phyloP scores from a whole-genome alignment of 1,140 invertebrate species.

The Polyergus mexicanus region DNA sequence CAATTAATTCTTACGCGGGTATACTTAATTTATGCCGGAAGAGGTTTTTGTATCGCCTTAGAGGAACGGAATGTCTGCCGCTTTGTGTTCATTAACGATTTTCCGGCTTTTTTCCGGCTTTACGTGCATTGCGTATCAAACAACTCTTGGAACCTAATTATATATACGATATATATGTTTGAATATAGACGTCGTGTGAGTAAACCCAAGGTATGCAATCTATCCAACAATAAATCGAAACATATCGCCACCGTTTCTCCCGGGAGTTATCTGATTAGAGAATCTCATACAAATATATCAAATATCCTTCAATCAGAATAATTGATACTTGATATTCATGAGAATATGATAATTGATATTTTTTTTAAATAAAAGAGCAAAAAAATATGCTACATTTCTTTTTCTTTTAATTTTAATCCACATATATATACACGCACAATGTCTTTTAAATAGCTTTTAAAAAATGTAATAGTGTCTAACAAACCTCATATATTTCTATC shows the following conservation, averaged over 20 bases:
- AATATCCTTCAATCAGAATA: background rate
- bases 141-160: slow-evolving; percentile 40
- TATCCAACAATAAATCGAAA: slow-evolving; percentile 45
- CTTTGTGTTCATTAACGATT: slow-evolving; percentile 56
- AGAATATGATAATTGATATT: too few species aligned
- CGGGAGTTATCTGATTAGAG: background rate
- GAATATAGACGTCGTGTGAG: slow-evolving; percentile 29
- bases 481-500: background rate
- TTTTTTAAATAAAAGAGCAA: background rate
- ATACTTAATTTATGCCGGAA: slow-evolving; percentile 50
- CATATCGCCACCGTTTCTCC: background rate
- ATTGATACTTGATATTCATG: background rate
- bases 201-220: slow-evolving; percentile 31
- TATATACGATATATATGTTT: background rate
- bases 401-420: background rate
- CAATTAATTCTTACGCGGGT: slow-evolving; percentile 44
- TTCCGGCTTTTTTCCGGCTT: slow-evolving; percentile 59
- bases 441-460: background rate
- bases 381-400: background rate
- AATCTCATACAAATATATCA: background rate
- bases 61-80: slow-evolving; percentile 42
- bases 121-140: slow-evolving; percentile 49
- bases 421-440: background rate
- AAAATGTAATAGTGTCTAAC: background rate
- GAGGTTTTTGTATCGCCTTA: slow-evolving; percentile 38